Evolutionary conservation across 2,113 vertebrate genomes (phyloP).

Genomic region (Equus przewalskii): DNA sequence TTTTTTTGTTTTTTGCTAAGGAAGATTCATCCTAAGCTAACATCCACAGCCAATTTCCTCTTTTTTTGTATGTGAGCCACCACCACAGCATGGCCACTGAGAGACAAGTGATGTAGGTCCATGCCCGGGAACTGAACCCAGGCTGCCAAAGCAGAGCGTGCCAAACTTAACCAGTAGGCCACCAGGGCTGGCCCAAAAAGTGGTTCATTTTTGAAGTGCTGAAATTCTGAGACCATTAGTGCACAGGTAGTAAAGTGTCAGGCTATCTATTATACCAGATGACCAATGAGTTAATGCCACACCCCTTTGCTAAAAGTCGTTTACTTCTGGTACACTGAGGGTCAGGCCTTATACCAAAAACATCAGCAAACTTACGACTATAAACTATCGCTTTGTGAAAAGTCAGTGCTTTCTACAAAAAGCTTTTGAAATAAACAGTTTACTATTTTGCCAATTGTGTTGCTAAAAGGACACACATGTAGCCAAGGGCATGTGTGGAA

Average conservation of each 20-base stretch:
- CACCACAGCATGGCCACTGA: too few species aligned
- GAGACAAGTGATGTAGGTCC: too few species aligned
- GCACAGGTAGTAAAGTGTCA: not conserved
- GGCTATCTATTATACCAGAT: not conserved
- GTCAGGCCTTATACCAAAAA: not conserved
- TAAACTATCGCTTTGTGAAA: not conserved
- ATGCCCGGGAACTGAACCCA: too few species aligned
- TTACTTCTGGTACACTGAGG: not conserved
- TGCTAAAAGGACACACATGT: not conserved
- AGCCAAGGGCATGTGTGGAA: not conserved
- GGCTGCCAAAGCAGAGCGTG: too few species aligned
- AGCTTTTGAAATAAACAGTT: slow-evolving; percentile 36
- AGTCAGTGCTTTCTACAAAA: not conserved
- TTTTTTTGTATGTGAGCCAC: too few species aligned
- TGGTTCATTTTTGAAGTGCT: not conserved
- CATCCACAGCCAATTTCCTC: too few species aligned
- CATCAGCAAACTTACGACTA: not conserved
- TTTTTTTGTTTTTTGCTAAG: not conserved
- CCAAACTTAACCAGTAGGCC: too few species aligned
- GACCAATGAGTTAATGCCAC: not conserved
- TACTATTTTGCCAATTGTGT: not conserved
- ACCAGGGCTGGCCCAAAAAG: not conserved
- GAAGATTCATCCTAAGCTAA: too few species aligned
- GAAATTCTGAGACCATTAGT: not conserved
- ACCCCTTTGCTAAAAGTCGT: not conserved